Evolutionary conservation across 2,113 vertebrate species (phyloP).

Genomic region (Dissostichus mawsoni): DNA sequence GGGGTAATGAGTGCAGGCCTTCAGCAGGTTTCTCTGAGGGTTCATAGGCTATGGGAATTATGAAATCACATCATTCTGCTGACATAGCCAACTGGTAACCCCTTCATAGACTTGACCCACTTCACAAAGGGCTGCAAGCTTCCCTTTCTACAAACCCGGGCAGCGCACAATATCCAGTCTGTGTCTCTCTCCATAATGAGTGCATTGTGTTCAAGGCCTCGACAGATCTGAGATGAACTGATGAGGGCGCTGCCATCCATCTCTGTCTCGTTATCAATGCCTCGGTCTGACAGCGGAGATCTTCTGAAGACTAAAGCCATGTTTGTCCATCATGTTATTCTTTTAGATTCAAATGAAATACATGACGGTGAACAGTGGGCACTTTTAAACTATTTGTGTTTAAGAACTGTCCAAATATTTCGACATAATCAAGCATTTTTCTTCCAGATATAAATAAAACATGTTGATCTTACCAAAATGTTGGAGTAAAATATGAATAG

Average conservation of each 20-base stretch:
- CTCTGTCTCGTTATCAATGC: conserved; percentile 16
- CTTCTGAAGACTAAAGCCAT: not conserved
- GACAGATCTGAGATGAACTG: conserved; percentile 40
- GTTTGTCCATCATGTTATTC: not conserved
- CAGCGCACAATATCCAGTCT: conserved; percentile 62
- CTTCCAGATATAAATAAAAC: not conserved
- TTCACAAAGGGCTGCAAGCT: conserved; percentile 59
- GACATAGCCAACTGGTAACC: conserved; percentile 63
- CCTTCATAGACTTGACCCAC: conserved; percentile 59
- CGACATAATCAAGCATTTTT: not conserved
- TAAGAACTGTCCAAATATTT: not conserved
- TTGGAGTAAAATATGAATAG: not conserved
- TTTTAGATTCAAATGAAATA: not conserved
- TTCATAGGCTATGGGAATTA: conserved; percentile 76
- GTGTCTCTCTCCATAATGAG: conserved; percentile 67
- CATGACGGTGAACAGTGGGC: not conserved
- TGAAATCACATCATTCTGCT: conserved; percentile 71
- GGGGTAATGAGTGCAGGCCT: conserved; percentile 43
- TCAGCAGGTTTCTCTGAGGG: conserved; percentile 38
- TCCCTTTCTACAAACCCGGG: conserved; percentile 35
- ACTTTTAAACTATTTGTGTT: not conserved
- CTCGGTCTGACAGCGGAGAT: not conserved
- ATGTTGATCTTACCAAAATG: not conserved
- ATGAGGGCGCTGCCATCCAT: conserved; percentile 25
- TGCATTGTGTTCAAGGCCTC: conserved; percentile 48